A percentile compares a stretch with the other conserved stretches of the same genome.
phyloP scores from a whole-genome alignment of 2,113 vertebrate species.

The Microtus montanus region DNA sequence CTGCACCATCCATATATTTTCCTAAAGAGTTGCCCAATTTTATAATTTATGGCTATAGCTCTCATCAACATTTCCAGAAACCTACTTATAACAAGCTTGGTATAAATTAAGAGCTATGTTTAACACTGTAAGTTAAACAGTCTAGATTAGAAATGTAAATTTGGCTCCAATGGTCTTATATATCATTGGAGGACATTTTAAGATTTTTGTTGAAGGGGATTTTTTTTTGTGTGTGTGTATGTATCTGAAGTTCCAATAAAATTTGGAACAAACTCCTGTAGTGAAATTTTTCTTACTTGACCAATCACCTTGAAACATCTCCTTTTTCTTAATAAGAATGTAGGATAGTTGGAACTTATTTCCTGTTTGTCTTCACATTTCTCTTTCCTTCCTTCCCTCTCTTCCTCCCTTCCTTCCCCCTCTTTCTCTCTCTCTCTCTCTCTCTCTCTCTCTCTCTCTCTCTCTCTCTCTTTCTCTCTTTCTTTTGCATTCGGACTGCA shows the following conservation, averaged over 20 bases:
- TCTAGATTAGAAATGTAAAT: not conserved
- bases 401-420: too few relatives aligned
- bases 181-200: not conserved
- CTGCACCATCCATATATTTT: not conserved
- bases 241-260: not conserved
- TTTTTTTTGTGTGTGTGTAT: not conserved
- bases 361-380: not conserved
- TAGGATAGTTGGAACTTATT: not conserved
- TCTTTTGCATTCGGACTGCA: not conserved
- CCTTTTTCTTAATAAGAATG: not conserved
- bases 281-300: accelerated
- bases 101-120: not conserved
- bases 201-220: not conserved
- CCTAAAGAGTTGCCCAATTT: not conserved
- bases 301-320: not conserved
- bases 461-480: too few relatives aligned
- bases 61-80: not conserved
- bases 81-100: not conserved
- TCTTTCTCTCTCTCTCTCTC: not conserved
- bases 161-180: not conserved
- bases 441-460: too few relatives aligned
- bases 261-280: not conserved
- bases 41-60: not conserved
- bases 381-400: not conserved
- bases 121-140: not conserved